A percentile compares a stretch with the other conserved stretches of the same genome.
Conservation (phyloP, 2,797 vertebrate species). For the Petrocephalus schoutedeni region DNA sequence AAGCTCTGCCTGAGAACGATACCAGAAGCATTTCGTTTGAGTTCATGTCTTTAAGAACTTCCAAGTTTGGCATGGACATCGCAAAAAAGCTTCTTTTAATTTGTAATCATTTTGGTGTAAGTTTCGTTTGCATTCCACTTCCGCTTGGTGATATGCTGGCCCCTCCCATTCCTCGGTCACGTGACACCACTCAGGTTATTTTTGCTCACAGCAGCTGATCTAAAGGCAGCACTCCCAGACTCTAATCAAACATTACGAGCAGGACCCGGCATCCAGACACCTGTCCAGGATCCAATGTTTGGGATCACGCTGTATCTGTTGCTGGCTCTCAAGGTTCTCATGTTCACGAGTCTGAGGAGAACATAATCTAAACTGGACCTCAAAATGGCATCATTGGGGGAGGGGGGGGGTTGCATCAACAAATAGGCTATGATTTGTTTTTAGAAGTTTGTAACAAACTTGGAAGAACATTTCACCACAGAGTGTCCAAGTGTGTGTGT, state of each 20-base stretch:
- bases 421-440: not conserved
- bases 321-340: not conserved
- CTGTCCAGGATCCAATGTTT: not conserved
- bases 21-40: not conserved
- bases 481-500: not conserved
- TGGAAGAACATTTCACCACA: not conserved
- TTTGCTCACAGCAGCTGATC: not conserved
- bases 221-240: not conserved
- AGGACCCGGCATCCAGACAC: not conserved
- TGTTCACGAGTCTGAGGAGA: not conserved
- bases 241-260: not conserved
- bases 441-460: not conserved
- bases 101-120: not conserved
- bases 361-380: not conserved
- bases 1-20: not conserved
- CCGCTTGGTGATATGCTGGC: not conserved
- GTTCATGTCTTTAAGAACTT: not conserved
- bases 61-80: not conserved
- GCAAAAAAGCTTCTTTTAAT: not conserved
- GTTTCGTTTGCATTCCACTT: not conserved
- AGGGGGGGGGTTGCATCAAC: not conserved
- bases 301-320: not conserved
- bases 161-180: not conserved
- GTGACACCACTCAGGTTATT: not conserved
- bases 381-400: not conserved